Conservation (phyloP, 2,888 invertebrate species). For the Orgyia antiqua region DNA sequence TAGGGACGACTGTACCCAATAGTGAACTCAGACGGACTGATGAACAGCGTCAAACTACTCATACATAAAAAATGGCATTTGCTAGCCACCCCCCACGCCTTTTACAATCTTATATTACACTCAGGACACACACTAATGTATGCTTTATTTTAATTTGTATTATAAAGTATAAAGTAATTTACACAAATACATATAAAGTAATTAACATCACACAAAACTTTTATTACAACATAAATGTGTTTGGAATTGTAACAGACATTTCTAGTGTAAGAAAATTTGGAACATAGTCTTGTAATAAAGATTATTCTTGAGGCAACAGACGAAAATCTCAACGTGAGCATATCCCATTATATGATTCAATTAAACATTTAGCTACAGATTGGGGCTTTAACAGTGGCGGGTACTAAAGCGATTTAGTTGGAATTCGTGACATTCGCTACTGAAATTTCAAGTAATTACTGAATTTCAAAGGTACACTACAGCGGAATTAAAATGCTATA, state of each 20-base stretch:
- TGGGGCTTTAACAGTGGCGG: slow-evolving; percentile 20
- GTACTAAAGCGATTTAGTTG: slow-evolving; percentile 2
- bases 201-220: neutral
- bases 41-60: too few species aligned
- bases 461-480: neutral
- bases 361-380: slow-evolving; percentile 39
- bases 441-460: neutral
- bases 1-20: too few species aligned
- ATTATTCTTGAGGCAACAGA: slow-evolving; percentile 17
- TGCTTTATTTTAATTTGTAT: too few species aligned
- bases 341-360: slow-evolving; percentile 45
- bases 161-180: too few species aligned
- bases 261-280: slow-evolving; percentile 12
- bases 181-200: too few species aligned
- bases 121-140: too few species aligned
- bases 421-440: neutral
- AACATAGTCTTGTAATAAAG: slow-evolving; percentile 16
- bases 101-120: too few species aligned
- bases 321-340: slow-evolving; percentile 21
- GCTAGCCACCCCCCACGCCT: too few species aligned
- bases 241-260: slow-evolving; percentile 13
- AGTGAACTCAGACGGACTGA: too few species aligned
- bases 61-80: too few species aligned
- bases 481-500: neutral
- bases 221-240: slow-evolving; percentile 8